Evolutionary conservation across 2,888 invertebrate species (phyloP), one percentile per base, ranked within the genome.

Genomic region (Hydraecia micacea): DNA sequence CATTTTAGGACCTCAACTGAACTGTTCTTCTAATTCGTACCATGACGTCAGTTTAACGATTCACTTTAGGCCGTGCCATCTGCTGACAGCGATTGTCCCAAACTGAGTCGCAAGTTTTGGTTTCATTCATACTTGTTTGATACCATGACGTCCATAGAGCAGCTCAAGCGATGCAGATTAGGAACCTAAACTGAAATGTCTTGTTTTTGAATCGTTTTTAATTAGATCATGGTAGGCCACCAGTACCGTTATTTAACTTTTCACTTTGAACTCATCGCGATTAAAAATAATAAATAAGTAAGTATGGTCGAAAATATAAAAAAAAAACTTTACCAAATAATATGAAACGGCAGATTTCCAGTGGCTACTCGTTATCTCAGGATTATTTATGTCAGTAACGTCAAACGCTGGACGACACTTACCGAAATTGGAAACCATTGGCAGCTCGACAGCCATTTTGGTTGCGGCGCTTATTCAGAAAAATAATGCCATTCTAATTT

Each of bases 371-470:
- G 80, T 76, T 80, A 80, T 76, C 80, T 70, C 36, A 18, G 69
- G 69, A 69, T 73, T 81, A 65, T 73, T 81, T 66, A 25, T 62
- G 63, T 73, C 82, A 80, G 36, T 70, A 76, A 76, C 55, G 42
- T 80, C 76, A 80, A 70, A 66, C 75, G 65, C 28, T 66, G 80
- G 75, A 60, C 55, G 13, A 79, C 11, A 73, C 60, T 78, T 73
- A 69, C 68, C 81, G 77, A 73, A 73, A 81, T 73, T 73, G 81
- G 69, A 66, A 73, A 52, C 25, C 52, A 66, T 46, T 69, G 69
- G 52, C 68, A 55, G 60, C 5, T 67, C 32, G 46, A 70, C 39
- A 71, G 46, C 21, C 49, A 73, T 82, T 75, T 83, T 58, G 49
- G 62, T 63, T 32, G 39, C 1, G 21, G 36, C 11, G 36, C 8